A percentile compares a stretch with the other conserved stretches of the same genome.
These are phyloP conservation scores for Amorpha juglandis DNA, from an alignment of 2,888 invertebrate genomes.

Conservation along the genomic window DNA sequence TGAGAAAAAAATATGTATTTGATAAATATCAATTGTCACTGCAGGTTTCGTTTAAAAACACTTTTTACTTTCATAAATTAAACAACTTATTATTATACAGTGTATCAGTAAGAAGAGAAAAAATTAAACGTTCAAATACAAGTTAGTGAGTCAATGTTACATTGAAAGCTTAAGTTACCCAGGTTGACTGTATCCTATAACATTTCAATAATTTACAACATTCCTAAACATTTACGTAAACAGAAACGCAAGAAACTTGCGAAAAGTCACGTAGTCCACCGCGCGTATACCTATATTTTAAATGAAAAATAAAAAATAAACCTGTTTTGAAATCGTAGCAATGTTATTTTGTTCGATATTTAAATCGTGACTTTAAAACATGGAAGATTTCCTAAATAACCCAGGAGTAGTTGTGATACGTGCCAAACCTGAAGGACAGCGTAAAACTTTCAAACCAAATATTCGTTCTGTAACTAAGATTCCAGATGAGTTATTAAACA, in stretches of 20 bases:
- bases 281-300: slow-evolving; percentile 72
- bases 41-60: too few species aligned
- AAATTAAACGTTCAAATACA: too few species aligned
- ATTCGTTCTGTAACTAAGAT: slow-evolving; percentile 90
- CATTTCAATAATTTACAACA: neutral
- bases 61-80: too few species aligned
- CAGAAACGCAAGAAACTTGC: slow-evolving; percentile 51
- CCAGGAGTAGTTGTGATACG: slow-evolving; percentile 87
- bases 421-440: slow-evolving; percentile 88
- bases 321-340: slow-evolving; percentile 37
- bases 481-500: slow-evolving; percentile 90
- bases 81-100: too few species aligned
- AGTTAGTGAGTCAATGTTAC: too few species aligned
- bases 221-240: slow-evolving; percentile 1
- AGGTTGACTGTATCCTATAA: too few species aligned
- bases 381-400: slow-evolving; percentile 66
- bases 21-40: too few species aligned
- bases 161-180: too few species aligned
- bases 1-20: too few species aligned
- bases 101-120: too few species aligned
- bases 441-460: slow-evolving; percentile 91
- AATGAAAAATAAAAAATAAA: slow-evolving; percentile 44
- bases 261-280: slow-evolving; percentile 81
- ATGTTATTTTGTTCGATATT: slow-evolving; percentile 30
- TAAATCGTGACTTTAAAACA: slow-evolving; percentile 38